Percentiles rank a stretch among this genome's conserved stretches.
Evolutionary conservation across 2,113 vertebrate species (phyloP).

Genomic region (Promerops cafer): DNA sequence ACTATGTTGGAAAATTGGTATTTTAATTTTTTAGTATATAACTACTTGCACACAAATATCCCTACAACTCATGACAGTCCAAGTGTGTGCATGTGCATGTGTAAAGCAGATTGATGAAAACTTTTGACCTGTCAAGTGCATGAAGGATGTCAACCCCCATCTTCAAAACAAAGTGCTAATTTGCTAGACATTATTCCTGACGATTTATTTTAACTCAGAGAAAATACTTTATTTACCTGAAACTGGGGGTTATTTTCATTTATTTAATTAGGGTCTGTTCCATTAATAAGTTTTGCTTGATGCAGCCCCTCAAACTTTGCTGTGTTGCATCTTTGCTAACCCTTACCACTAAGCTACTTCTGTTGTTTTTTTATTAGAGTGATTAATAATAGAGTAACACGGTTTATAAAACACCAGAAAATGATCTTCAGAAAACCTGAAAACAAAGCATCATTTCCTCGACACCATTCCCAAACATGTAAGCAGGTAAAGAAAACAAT

Average conservation of each 20-base stretch:
- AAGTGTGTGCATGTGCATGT: rapidly evolving
- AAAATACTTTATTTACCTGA: not conserved
- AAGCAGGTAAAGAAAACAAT: not conserved
- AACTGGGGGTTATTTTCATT: not conserved
- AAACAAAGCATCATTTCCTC: not conserved
- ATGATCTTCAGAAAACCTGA: not conserved
- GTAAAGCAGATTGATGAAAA: not conserved
- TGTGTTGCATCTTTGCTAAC: not conserved
- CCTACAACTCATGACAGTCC: not conserved
- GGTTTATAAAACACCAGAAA: not conserved
- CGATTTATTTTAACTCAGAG: not conserved
- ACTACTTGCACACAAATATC: not conserved
- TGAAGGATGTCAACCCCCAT: not conserved
- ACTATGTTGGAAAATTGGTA: rapidly evolving
- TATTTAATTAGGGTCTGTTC: not conserved
- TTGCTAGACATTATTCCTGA: not conserved
- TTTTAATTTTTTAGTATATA: not conserved
- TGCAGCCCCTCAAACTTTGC: not conserved
- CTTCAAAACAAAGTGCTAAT: not conserved
- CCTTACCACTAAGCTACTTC: not conserved
- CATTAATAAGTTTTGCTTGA: not conserved
- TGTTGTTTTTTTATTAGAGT: not conserved
- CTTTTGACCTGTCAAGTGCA: not conserved
- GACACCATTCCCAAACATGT: not conserved
- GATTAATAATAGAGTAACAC: not conserved